Conservation (phyloP, 2,888 invertebrate species). For the Quadroppia sp. region DNA sequence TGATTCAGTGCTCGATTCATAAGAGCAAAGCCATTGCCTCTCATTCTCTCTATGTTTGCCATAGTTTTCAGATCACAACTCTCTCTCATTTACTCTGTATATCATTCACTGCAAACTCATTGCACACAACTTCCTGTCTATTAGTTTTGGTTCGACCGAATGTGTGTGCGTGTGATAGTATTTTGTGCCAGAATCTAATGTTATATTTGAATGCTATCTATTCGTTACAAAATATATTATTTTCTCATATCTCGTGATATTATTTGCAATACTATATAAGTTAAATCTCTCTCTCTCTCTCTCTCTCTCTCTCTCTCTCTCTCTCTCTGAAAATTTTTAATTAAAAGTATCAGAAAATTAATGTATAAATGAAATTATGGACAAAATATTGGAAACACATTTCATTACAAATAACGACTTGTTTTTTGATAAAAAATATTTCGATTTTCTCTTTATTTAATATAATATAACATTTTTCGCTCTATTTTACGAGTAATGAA, state of each 20-base stretch:
- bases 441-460: neutral
- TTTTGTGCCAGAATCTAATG: slow-evolving; percentile 8
- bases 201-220: neutral
- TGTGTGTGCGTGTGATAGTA: slow-evolving; percentile 27
- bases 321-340: neutral
- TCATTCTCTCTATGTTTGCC: neutral
- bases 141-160: slow-evolving; percentile 15
- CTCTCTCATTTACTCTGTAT: slow-evolving; percentile 1
- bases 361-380: neutral
- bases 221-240: slow-evolving; percentile 10
- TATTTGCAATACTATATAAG: slow-evolving; percentile 18
- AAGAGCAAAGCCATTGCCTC: neutral
- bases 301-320: too few relatives aligned
- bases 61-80: neutral
- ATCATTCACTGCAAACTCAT: neutral
- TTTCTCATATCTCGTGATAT: slow-evolving; percentile 21
- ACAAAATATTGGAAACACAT: neutral
- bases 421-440: slow-evolving; percentile 1
- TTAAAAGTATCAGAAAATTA: neutral
- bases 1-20: neutral
- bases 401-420: neutral
- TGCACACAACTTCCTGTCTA: slow-evolving; percentile 33
- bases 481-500: slow-evolving; percentile 23
- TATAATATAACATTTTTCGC: neutral
- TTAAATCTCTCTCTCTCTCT: neutral